Evolutionary conservation across 2,113 vertebrate species (phyloP), one percentile per base, ranked within the genome.

Genomic region (Colaptes auratus): DNA sequence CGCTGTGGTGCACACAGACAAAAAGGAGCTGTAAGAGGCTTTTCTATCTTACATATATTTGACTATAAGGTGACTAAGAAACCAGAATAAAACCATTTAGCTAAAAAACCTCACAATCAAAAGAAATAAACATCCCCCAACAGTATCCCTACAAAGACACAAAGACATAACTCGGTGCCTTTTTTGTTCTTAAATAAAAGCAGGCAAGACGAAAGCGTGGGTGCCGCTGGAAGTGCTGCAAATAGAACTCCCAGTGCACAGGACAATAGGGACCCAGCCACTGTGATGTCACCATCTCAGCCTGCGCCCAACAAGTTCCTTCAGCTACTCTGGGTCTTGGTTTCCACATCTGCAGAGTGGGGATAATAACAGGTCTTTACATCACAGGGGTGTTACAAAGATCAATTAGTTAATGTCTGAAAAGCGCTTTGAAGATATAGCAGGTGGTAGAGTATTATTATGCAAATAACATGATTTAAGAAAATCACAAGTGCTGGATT

Each of bases 401-500:
- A 96, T 96, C 88, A 93, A 91, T 95, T 96, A 95, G 92, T 95
- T 96, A 96, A 96, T 92, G 86, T 83, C 55, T 92, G 95, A 91
- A 97, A 94, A 92, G 88, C 20, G 18, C 92, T 95, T 94, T 95
- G 92, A 96, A 96, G 91, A 95, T 95, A 94, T 28, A 96, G 91
- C 86, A 95, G 95, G 92, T 95, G 94, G 94, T 64, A 12, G 90
- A 79, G 81, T 60, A 96, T 88, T 95, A 95, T 91, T 93, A 94
- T 96, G 94, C 91, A 97, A 97, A 94, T 95, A 72, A 94, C 81
- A 80, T 9, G 70, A 92, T 95, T 97, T 95, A 97, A 94, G 93
- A 95, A 96, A 96, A 95, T 96, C 86, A 95, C 88, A 94, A 96
- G 78, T 96, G 83, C 84, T 94, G 90, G 85, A 95, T 97, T 94